Conservation (phyloP, 2,888 invertebrate species). For the Strigamia crassipes region DNA sequence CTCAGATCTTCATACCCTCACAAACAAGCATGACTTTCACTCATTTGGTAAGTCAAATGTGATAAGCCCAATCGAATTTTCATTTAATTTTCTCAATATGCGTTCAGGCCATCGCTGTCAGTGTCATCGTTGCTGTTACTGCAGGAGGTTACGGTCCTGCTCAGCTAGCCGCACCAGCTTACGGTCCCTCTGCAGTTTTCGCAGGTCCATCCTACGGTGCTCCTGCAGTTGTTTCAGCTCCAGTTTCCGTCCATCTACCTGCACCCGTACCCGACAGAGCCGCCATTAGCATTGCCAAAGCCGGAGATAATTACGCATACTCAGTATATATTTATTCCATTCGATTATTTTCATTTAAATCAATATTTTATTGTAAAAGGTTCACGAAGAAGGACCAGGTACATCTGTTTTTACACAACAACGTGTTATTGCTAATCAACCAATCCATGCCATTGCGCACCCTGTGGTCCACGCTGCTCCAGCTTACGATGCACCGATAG, state of each 20-base stretch:
- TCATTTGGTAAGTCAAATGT: background rate
- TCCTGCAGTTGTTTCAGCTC: background rate
- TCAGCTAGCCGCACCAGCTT: background rate
- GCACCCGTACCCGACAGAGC: background rate
- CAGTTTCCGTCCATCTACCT: background rate
- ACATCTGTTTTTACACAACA: background rate
- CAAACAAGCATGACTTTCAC: background rate
- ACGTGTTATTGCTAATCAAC: conserved; percentile 1
- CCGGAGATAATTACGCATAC: background rate
- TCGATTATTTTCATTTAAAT: background rate
- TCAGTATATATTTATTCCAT: background rate
- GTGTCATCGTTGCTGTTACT: background rate
- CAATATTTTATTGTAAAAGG: background rate
- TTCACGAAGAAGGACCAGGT: background rate
- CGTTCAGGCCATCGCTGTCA: background rate
- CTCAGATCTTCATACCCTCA: background rate
- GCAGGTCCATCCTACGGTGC: background rate
- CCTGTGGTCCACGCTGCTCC: background rate
- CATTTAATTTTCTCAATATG: background rate
- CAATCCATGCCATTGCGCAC: background rate
- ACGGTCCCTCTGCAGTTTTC: background rate
- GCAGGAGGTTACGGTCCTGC: background rate
- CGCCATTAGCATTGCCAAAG: background rate
- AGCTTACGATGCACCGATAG: background rate
- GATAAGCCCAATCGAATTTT: background rate